Evolutionary conservation across 1,140 invertebrate species (phyloP).

Genomic region (Microplitis demolitor): DNA sequence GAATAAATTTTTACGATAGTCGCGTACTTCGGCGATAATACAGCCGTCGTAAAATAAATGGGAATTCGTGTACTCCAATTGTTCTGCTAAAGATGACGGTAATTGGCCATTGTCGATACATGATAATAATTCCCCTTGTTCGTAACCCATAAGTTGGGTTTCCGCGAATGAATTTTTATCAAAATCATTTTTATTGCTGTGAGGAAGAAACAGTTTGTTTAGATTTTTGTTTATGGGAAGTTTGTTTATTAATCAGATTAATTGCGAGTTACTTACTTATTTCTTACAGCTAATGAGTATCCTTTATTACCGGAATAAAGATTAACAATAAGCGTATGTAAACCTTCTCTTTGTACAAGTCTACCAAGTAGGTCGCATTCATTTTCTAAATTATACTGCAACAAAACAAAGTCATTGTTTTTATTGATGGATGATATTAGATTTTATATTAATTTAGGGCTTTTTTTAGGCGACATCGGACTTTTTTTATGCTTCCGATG

Average conservation of each 20-base stretch:
- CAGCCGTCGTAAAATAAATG: conserved; percentile 90
- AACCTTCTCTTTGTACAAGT: conserved; percentile 79
- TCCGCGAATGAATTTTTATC: conserved; percentile 70
- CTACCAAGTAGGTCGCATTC: conserved; percentile 83
- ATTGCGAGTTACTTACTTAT: conserved; percentile 42
- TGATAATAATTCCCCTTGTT: conserved; percentile 75
- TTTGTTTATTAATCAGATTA: background rate
- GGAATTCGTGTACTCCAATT: conserved; percentile 79
- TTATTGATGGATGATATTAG: background rate
- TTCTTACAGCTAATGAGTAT: conserved; percentile 81
- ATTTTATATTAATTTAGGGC: no score
- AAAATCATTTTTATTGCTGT: conserved; percentile 38
- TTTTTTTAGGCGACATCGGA: no score
- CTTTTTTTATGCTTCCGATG: no score
- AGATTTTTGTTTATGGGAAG: conserved; percentile 7
- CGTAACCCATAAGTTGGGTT: conserved; percentile 77
- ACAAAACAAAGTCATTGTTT: background rate
- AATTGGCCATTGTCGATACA: conserved; percentile 86
- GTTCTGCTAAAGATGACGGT: conserved; percentile 82
- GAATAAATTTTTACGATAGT: conserved; percentile 80
- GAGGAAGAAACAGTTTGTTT: background rate
- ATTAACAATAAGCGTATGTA: conserved; percentile 89
- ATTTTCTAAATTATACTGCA: conserved; percentile 68
- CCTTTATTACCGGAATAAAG: conserved; percentile 90
- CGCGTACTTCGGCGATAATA: conserved; percentile 88